Evolutionary conservation across 2,113 vertebrate species (phyloP).

Genomic region (Poeciliopsis turrubarensis): DNA sequence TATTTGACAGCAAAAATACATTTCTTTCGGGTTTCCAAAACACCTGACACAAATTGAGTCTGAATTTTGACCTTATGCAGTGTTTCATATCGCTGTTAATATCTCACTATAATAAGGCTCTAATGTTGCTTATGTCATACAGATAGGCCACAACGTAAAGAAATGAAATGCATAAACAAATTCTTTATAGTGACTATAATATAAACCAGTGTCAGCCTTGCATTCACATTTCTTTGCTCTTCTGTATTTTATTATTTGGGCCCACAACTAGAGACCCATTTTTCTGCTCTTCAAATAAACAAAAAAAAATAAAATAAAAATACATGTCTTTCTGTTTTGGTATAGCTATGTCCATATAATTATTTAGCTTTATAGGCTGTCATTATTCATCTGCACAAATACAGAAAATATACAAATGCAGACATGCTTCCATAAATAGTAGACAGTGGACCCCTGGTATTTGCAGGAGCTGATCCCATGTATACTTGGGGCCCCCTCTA

Average conservation of each 20-base stretch:
- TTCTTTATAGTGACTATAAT: slow-evolving; percentile 41
- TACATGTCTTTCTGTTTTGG: slow-evolving; percentile 72
- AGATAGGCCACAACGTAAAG: slow-evolving; percentile 60
- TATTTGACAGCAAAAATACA: slow-evolving; percentile 49
- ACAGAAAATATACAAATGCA: slow-evolving; percentile 31
- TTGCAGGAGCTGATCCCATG: no score
- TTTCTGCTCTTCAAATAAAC: slow-evolving; percentile 55
- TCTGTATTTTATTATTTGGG: slow-evolving; percentile 48
- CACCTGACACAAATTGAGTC: slow-evolving; percentile 28
- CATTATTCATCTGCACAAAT: slow-evolving; percentile 56
- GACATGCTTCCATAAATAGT: slow-evolving; percentile 40
- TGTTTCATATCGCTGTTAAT: slow-evolving; percentile 52
- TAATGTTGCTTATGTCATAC: slow-evolving; percentile 44
- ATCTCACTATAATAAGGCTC: slow-evolving; percentile 59
- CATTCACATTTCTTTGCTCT: slow-evolving; percentile 71
- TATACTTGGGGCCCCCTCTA: no score
- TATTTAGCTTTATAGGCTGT: slow-evolving; percentile 57
- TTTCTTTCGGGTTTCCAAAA: slow-evolving; percentile 49
- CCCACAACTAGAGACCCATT: slow-evolving; percentile 51
- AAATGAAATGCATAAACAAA: slow-evolving; percentile 62
- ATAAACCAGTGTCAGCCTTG: slow-evolving; percentile 68
- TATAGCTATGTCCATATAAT: slow-evolving; percentile 67
- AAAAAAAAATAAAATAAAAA: not conserved
- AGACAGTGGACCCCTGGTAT: no score
- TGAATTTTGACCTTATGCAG: slow-evolving; percentile 26